A percentile compares a stretch with the other conserved stretches of the same genome.
These are phyloP conservation scores for Schizaphis graminum DNA, from an alignment of 2,888 invertebrate species.

Conservation along the genomic window DNA sequence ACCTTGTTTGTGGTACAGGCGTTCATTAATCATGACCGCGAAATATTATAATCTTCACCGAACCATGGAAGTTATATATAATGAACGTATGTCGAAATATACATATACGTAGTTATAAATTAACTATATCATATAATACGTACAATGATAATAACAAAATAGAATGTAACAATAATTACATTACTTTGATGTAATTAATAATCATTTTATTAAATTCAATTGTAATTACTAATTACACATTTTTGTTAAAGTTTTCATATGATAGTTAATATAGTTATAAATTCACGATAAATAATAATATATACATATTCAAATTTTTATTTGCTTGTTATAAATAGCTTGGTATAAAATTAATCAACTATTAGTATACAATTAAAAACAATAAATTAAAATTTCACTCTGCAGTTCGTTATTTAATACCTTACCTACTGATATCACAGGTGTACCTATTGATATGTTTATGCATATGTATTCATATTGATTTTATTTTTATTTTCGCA, in stretches of 20 bases:
- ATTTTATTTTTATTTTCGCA: not conserved
- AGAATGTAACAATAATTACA: not conserved
- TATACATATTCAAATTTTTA: not conserved
- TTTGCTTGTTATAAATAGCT: not conserved
- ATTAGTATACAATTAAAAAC: not conserved
- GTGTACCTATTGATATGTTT: not conserved
- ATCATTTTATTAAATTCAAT: not conserved
- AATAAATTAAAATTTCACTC: not conserved
- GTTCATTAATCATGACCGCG: conserved; percentile 52
- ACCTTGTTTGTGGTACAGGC: not conserved
- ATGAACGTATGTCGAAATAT: conserved; percentile 48
- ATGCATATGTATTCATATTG: not conserved
- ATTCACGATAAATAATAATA: not conserved
- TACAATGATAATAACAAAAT: not conserved
- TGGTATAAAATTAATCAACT: not conserved
- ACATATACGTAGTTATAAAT: conserved; percentile 9
- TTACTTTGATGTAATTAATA: not conserved
- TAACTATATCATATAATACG: not conserved
- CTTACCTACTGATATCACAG: not conserved
- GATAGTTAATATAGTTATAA: not conserved
- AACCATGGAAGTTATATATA: conserved; percentile 50
- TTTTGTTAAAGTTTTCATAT: conserved; percentile 1
- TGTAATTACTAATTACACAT: not conserved
- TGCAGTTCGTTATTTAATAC: not conserved
- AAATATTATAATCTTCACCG: conserved; percentile 49